phyloP scores from a whole-genome alignment of 2,113 vertebrate species.

The Calcarius ornatus region DNA sequence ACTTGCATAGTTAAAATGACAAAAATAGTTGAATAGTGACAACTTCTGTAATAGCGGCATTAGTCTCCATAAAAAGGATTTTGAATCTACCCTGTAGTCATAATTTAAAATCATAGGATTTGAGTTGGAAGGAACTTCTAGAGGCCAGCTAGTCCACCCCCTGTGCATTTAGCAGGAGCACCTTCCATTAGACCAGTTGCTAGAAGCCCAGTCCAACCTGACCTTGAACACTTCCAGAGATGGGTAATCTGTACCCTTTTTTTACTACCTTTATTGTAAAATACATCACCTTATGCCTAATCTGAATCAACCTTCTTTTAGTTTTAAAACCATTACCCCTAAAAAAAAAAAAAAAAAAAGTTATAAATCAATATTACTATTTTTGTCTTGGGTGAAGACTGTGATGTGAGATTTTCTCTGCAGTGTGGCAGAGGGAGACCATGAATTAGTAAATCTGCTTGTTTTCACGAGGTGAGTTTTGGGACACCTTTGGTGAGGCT shows the following conservation, averaged over 20 bases:
- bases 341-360: background rate
- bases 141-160: background rate
- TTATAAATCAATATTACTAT: background rate
- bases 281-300: background rate
- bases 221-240: background rate
- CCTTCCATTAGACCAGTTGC: background rate
- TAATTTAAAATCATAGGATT: background rate
- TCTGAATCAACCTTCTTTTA: background rate
- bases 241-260: background rate
- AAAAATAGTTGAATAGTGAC: background rate
- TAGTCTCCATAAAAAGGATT: background rate
- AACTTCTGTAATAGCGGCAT: background rate
- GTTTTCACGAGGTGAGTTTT: background rate
- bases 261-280: background rate
- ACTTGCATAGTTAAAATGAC: background rate
- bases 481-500: background rate
- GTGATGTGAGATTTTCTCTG: background rate
- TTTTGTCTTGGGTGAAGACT: background rate
- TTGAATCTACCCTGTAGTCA: background rate
- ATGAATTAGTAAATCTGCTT: background rate
- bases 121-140: background rate
- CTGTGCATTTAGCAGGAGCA: background rate
- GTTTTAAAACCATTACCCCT: background rate
- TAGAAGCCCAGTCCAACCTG: background rate
- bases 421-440: background rate